These are phyloP conservation scores for Aegithalos caudatus DNA, from an alignment of 2,113 vertebrate genomes.

Conservation along the genomic window DNA sequence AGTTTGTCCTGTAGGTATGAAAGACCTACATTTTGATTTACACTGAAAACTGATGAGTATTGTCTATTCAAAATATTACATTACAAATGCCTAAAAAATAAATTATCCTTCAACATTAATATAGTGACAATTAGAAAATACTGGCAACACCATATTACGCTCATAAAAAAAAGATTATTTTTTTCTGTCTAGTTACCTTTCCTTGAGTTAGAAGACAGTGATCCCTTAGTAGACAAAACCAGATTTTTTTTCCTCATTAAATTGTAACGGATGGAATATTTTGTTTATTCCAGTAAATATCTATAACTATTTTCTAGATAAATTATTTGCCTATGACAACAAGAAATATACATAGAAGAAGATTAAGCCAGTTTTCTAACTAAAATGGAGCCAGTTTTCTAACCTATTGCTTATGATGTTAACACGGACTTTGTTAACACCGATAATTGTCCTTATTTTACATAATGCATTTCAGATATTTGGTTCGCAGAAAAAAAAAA, in stretches of 20 bases:
- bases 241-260: not conserved
- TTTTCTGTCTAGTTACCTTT: not conserved
- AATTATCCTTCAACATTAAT: not conserved
- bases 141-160: not conserved
- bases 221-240: not conserved
- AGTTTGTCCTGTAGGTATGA: not conserved
- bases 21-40: not conserved
- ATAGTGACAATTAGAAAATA: not conserved
- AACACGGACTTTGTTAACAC: constrained; percentile 32
- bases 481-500: constrained; percentile 40
- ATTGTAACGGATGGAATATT: not conserved
- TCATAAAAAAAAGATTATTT: not conserved
- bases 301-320: not conserved
- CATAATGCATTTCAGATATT: constrained; percentile 31
- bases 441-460: constrained; percentile 54
- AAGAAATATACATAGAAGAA: not conserved
- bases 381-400: constrained; percentile 43
- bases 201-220: not conserved
- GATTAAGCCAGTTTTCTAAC: constrained; percentile 34
- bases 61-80: not conserved
- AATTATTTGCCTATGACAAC: not conserved
- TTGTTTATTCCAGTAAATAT: not conserved
- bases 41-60: not conserved
- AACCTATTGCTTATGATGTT: constrained; percentile 6
- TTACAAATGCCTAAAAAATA: not conserved